Conservation (phyloP, 2,888 invertebrate species). For the Luffia ferchaultella region DNA sequence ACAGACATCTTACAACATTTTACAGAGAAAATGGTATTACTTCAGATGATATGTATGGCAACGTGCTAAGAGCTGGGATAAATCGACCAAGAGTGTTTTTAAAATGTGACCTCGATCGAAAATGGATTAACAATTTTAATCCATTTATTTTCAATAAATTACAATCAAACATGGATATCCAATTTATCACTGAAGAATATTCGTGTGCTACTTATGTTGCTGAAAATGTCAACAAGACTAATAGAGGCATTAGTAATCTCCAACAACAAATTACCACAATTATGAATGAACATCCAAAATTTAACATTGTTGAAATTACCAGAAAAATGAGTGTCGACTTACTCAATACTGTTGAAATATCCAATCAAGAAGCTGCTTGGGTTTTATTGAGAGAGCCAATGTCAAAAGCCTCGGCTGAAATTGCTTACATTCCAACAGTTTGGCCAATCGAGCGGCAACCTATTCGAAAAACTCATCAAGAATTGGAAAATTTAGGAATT, state of each 20-base stretch:
- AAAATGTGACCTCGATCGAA: background rate
- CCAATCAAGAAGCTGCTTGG: conserved; percentile 40
- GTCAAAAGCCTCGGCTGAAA: conserved; percentile 23
- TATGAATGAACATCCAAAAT: conserved; percentile 29
- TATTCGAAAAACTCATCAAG: conserved; percentile 19
- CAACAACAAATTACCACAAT: conserved; percentile 21
- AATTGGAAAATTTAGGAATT: conserved; percentile 22
- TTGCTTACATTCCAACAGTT: conserved; percentile 30
- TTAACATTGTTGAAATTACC: conserved; percentile 22
- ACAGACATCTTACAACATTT: too few relatives aligned
- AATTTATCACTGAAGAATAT: background rate
- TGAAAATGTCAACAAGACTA: conserved; percentile 16
- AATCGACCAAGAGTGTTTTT: conserved; percentile 7
- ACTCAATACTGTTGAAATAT: conserved; percentile 28
- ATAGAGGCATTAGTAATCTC: conserved; percentile 24
- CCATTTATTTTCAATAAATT: background rate
- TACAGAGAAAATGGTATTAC: too few relatives aligned
- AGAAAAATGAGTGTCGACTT: conserved; percentile 24
- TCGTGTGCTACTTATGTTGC: background rate
- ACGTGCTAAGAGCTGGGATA: too few relatives aligned
- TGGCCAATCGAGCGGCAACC: conserved; percentile 32
- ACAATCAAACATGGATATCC: background rate
- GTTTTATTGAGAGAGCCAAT: conserved; percentile 38
- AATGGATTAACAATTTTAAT: background rate
- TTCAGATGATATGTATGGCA: too few relatives aligned